Percentiles rank a stretch among this genome's conserved stretches.
Conservation (phyloP, 2,888 invertebrate species). For the Pegoplata infirma region DNA sequence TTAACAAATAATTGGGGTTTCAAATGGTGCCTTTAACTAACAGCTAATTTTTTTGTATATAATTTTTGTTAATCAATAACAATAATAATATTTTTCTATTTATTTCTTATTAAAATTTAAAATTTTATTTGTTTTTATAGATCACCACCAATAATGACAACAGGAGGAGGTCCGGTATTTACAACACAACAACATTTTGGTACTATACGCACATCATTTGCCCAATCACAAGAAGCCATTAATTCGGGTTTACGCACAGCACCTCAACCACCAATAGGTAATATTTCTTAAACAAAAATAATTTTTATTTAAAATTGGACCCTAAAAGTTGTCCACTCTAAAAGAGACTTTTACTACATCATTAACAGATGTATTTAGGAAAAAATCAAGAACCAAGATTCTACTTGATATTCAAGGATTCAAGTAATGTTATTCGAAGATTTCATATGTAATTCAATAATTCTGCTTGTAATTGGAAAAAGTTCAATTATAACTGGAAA, state of each 20-base stretch:
- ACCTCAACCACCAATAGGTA: conserved; percentile 76
- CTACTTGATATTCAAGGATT: too few relatives aligned
- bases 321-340: too few relatives aligned
- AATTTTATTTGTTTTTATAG: conserved; percentile 66
- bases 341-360: too few relatives aligned
- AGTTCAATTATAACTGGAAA: too few relatives aligned
- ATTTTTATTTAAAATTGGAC: too few relatives aligned
- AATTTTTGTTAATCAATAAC: background rate
- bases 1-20: conserved; percentile 23
- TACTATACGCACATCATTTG: conserved; percentile 75
- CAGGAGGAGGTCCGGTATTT: conserved; percentile 71
- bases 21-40: conserved; percentile 14
- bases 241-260: conserved; percentile 72
- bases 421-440: too few relatives aligned
- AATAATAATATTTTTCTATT: background rate
- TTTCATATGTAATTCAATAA: too few relatives aligned
- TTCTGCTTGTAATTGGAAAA: too few relatives aligned
- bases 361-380: too few relatives aligned
- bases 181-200: conserved; percentile 76
- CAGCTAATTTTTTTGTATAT: conserved; percentile 10
- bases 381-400: too few relatives aligned
- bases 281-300: too few relatives aligned
- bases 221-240: conserved; percentile 75
- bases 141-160: conserved; percentile 76
- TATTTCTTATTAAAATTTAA: too few relatives aligned